phyloP scores from a whole-genome alignment of 2,888 invertebrate genomes.

The Mermis nigrescens region DNA sequence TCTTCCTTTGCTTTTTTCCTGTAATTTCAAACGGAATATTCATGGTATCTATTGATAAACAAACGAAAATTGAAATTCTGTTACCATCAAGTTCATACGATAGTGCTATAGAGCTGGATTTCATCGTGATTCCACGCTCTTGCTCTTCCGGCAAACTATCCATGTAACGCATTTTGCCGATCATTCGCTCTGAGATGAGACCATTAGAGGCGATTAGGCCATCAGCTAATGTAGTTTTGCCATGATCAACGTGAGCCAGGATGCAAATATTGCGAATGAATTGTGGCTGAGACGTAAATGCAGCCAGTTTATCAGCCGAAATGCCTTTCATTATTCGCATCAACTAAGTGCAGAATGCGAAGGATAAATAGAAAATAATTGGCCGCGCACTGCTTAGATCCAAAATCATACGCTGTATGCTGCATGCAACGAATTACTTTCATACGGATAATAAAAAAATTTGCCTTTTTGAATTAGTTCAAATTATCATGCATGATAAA shows the following conservation, averaged over 20 bases:
- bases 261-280: conserved; percentile 81
- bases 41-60: too few relatives aligned
- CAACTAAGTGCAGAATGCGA: too few relatives aligned
- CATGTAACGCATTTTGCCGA: conserved; percentile 51
- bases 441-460: too few relatives aligned
- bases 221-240: conserved; percentile 88
- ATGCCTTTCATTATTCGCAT: not conserved
- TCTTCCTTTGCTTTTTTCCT: too few relatives aligned
- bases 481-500: too few relatives aligned
- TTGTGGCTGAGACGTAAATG: conserved; percentile 36
- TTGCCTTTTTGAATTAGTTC: too few relatives aligned
- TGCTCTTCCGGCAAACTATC: conserved; percentile 92
- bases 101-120: conserved; percentile 78
- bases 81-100: conserved; percentile 39
- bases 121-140: conserved; percentile 94
- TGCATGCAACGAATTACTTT: too few relatives aligned
- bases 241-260: conserved; percentile 88
- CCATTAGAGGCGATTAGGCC: conserved; percentile 79
- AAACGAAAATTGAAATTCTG: not conserved
- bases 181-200: conserved; percentile 52
- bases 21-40: too few relatives aligned
- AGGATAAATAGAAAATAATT: too few relatives aligned
- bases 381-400: too few relatives aligned
- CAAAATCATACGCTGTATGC: too few relatives aligned
- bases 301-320: not conserved